phyloP scores from a whole-genome alignment of 2,113 vertebrate genomes.

The Strix aluco region DNA sequence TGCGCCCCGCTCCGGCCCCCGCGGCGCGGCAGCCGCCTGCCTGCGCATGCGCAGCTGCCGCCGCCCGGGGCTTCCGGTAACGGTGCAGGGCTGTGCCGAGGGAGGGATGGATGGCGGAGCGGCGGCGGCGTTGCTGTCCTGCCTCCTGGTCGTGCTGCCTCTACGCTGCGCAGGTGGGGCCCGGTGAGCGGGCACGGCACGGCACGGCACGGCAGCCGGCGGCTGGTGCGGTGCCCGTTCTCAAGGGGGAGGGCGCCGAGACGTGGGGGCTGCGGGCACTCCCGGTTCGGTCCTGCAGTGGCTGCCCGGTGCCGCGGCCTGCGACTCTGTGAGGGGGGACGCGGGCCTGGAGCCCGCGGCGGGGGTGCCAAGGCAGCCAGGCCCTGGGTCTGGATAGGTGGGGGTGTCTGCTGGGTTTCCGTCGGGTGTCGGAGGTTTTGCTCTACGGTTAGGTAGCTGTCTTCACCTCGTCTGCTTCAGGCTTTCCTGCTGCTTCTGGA shows the following conservation, averaged over 20 bases:
- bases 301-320: neutral
- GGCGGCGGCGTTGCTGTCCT: neutral
- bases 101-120: fast-evolving
- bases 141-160: neutral
- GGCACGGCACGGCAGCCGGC: neutral
- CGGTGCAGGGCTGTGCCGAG: fast-evolving
- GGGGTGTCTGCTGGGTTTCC: neutral
- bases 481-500: fast-evolving
- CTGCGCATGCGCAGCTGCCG: neutral
- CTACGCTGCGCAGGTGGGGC: neutral
- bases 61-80: neutral
- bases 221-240: neutral
- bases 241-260: no score
- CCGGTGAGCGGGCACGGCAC: neutral
- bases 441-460: no score
- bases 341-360: no score
- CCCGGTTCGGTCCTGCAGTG: fast-evolving
- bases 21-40: fast-evolving
- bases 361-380: neutral
- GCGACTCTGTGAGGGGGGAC: no score
- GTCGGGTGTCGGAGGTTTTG: neutral
- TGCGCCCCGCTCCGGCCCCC: fast-evolving
- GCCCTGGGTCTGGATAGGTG: neutral
- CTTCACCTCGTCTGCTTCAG: no score
- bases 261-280: neutral